Base-by-base conservation (phyloP, 2,888 invertebrate species). In the Chalcosyrphus nemorum region DNA sequence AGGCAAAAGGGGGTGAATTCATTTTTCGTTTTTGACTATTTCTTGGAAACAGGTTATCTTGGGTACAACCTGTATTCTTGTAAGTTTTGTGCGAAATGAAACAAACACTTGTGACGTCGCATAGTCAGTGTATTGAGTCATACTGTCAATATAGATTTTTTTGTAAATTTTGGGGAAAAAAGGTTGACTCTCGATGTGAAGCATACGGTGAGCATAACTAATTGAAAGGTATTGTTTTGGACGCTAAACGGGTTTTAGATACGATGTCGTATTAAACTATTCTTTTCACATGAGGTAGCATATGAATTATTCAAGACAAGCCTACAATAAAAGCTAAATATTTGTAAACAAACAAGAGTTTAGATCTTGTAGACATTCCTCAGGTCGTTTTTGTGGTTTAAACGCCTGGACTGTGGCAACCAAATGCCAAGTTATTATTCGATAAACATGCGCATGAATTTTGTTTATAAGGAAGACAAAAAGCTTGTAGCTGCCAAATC, bases 21-120 rank as follows among this genome's bases (percentile, higher is more conserved):
- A 24, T 17, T 41, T n/a, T 32, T n/a, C 2, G 29, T 29, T 7
- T 29, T 5, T 29, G 29, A 29, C 2, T 29, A 4, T 38, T 1
- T 5, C 35, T 7, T 11, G 56, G 21, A 35, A 68, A 56, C 56
- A 57, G 47, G 52, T 57, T 47, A 57, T 70, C 13, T 47, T 3
- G 24, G 29, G 4, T 5, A 56, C 43, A 45, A 57, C 27, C 15
- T 52, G 24, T 17, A 2, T 35, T 5, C 9, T 52, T 24, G 50
- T 17, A 50, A 52, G n/a, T 38, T 38, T 52, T 27, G 11, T 7
- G 24, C n/a, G n/a, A n/a, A n/a, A n/a, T n/a, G 24, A 29, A 4
- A 15, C 27, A n/a, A 29, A 7, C 27, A 32, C 32, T 19, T 35
- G 47, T 47, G 47, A 50, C 50, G 65, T 50, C 17, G 4, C 35